Percentiles rank a stretch among this genome's conserved stretches.
Evolutionary conservation across 2,888 invertebrate genomes (phyloP).

Genomic region (Chaitophorus viminalis): DNA sequence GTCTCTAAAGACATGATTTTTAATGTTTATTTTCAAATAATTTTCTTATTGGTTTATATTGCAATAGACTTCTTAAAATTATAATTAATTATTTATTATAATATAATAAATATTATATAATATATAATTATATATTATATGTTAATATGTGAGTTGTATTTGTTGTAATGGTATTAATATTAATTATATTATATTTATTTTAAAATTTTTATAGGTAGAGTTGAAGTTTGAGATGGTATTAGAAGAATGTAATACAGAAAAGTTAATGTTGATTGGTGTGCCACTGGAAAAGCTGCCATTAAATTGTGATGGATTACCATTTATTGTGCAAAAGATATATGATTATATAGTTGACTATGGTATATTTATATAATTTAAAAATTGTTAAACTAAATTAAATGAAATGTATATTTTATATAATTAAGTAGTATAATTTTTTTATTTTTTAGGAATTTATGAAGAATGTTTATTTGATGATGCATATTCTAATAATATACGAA

Average conservation of each 20-base stretch:
- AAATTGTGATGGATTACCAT: slow-evolving; percentile 47
- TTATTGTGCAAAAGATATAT: slow-evolving; percentile 46
- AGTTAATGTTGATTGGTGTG: slow-evolving; percentile 46
- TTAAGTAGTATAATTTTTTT: background rate
- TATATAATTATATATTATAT: no score
- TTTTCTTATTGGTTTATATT: no score
- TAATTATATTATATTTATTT: background rate
- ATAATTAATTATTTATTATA: no score
- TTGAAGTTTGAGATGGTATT: slow-evolving; percentile 40
- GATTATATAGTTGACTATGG: slow-evolving; percentile 39
- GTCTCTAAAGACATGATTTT: background rate
- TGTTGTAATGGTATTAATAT: no score
- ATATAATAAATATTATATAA: no score
- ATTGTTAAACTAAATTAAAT: background rate
- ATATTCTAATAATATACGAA: slow-evolving; percentile 12
- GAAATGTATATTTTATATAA: background rate
- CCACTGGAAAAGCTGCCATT: slow-evolving; percentile 44
- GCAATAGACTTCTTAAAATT: no score
- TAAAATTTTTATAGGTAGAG: slow-evolving; percentile 14
- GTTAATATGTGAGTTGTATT: no score
- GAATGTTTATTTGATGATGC: slow-evolving; percentile 33
- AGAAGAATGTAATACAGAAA: slow-evolving; percentile 43
- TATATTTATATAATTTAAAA: slow-evolving; percentile 22
- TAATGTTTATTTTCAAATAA: no score
- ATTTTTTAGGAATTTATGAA: slow-evolving; percentile 26